Evolutionary conservation across 1,140 invertebrate genomes (phyloP).

Genomic region (Drosophila sulfurigaster): DNA sequence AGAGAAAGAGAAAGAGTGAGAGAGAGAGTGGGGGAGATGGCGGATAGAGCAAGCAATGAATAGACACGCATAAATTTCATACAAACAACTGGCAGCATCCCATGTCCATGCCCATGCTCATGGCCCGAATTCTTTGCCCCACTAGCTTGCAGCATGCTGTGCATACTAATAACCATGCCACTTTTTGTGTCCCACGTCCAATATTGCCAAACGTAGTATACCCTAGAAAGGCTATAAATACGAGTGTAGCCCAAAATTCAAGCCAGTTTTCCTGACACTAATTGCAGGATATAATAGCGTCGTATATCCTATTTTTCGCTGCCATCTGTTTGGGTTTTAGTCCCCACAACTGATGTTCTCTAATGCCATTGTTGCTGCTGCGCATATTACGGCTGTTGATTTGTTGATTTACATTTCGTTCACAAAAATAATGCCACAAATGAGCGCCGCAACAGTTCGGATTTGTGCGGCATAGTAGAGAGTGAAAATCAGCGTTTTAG

Average conservation of each 20-base stretch:
- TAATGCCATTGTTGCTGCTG: conserved; percentile 19
- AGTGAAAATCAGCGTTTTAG: neutral
- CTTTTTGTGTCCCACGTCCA: neutral
- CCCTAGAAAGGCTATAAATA: neutral
- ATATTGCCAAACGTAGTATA: neutral
- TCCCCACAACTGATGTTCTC: conserved; percentile 14
- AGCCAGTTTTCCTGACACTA: neutral
- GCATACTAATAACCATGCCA: conserved; percentile 58
- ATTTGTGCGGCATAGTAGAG: conserved; percentile 22
- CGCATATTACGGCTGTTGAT: conserved; percentile 80
- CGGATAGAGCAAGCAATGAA: conserved; percentile 39
- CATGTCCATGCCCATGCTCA: neutral
- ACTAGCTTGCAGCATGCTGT: conserved; percentile 53
- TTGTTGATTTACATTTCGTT: conserved; percentile 70
- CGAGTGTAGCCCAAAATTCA: neutral
- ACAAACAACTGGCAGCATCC: conserved; percentile 42
- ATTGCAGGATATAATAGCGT: neutral
- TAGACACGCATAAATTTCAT: conserved; percentile 74
- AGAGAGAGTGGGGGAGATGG: neutral
- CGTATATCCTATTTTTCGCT: neutral
- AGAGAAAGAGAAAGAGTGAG: neutral
- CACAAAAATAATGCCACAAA: conserved; percentile 35
- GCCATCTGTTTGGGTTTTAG: neutral
- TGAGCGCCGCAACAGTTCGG: conserved; percentile 41
- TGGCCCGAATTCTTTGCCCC: neutral